Base-by-base conservation (phyloP, 2,888 invertebrate species). In the Quadriops clusia region DNA sequence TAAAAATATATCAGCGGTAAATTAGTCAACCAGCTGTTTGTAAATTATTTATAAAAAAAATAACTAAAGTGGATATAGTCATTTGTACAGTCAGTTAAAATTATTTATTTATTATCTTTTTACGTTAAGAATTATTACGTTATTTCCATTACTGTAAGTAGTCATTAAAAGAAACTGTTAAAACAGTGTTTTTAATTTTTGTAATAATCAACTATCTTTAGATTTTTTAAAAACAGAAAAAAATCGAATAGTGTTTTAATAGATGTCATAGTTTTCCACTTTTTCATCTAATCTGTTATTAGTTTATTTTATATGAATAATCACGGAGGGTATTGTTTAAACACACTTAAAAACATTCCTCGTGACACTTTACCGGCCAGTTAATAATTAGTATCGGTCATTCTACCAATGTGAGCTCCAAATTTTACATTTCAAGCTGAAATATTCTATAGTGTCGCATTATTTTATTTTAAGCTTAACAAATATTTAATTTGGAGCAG, bases 61-160 rank as follows among this genome's bases (percentile, higher is more conserved):
- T 33, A 28, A 33, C 33, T 29, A 33, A 33, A 33, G 33, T 33
- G 33, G 23, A 11, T 33, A 29, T 33, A 33, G 33, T 40, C 40
- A 40, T 32, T 32, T 40, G 40, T 33, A 33, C 33, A 33, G 28
- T 29, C 43, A 38, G 41, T 43, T 40, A 38, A 43, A 40, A 43
- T 35, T 41, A 42, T 42, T 42, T 40, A 41, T 41, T 43, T 41
- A 41, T 43, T 42, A 33, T 36, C 30, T 32, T 24, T 25, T 20
- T 33, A 28, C 18, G 8, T 16, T 26, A 27, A 12, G n/a, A n/a
- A n/a, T n/a, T n/a, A n/a, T n/a, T n/a, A n/a, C n/a, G n/a, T n/a
- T n/a, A n/a, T n/a, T n/a, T n/a, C n/a, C n/a, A n/a, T n/a, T n/a
- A n/a, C n/a, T n/a, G n/a, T n/a, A n/a, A n/a, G n/a, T n/a, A n/a